These are phyloP conservation scores for Pogoniulus pusillus DNA, from an alignment of 2,797 vertebrate genomes.

Conservation along the genomic window DNA sequence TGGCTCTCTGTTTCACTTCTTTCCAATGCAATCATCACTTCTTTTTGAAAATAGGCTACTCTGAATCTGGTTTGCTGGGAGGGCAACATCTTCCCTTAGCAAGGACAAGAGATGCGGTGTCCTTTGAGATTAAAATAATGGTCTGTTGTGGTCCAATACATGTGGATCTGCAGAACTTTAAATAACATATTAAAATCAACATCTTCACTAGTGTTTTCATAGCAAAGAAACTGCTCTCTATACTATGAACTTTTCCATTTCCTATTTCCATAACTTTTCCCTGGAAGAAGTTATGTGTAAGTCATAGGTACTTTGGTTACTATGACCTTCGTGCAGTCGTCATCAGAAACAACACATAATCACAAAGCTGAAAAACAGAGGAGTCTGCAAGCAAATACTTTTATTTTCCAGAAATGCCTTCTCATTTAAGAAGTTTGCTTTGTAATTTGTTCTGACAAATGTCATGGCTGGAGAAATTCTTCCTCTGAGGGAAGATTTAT, in stretches of 20 bases:
- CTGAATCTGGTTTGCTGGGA: not conserved
- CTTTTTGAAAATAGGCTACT: not conserved
- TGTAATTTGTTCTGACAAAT: conserved; percentile 9
- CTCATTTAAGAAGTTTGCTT: conserved; percentile 7
- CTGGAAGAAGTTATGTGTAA: not conserved
- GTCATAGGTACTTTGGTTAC: not conserved
- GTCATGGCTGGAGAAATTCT: not conserved
- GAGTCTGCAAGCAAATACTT: not conserved
- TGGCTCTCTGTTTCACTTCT: not conserved
- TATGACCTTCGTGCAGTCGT: not conserved
- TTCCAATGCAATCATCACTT: not conserved
- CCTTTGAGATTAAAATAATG: not conserved
- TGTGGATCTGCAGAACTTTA: not conserved
- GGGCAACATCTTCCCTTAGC: not conserved
- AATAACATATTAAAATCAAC: not conserved
- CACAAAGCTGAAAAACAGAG: not conserved
- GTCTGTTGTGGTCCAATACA: not conserved
- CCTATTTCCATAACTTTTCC: not conserved
- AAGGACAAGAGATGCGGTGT: not conserved
- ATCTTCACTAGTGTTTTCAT: not conserved
- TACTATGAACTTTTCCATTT: not conserved
- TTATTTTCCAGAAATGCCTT: conserved; percentile 8
- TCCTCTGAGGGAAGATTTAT: not conserved
- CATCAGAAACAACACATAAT: not conserved
- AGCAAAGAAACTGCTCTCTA: not conserved